A percentile compares a stretch with the other conserved stretches of the same genome.
Evolutionary conservation across 2,797 vertebrate genomes (phyloP).

Genomic region (Acrocephalus scirpaceus): DNA sequence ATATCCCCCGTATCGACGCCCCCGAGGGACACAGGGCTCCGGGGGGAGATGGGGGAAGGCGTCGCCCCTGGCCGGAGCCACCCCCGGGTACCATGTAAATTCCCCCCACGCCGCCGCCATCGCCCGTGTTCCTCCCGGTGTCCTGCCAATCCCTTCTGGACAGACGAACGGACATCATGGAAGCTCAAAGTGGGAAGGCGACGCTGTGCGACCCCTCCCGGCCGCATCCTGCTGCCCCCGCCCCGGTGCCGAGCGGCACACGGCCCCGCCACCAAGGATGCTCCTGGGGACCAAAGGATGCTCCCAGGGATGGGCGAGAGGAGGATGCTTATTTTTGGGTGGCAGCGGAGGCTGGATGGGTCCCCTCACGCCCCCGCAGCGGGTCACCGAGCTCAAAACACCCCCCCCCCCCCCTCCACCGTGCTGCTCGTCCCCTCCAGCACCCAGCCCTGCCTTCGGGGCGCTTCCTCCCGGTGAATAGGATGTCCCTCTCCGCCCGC

Average conservation of each 20-base stretch:
- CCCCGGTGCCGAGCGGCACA: not conserved
- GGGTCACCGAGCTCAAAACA: not conserved
- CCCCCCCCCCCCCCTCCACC: too few species aligned
- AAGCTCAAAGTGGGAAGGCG: not conserved
- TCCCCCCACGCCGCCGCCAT: not conserved
- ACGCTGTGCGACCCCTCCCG: not conserved
- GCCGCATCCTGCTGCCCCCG: not conserved
- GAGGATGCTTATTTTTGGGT: not conserved
- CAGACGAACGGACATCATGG: not conserved
- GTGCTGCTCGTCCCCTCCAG: not conserved
- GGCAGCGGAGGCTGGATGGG: not conserved
- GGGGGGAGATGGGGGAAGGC: not conserved
- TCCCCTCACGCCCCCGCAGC: not conserved
- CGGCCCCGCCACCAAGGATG: not conserved
- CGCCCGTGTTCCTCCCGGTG: conserved; percentile 22
- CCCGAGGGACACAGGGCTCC: not conserved
- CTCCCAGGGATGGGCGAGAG: not conserved
- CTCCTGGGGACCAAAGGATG: not conserved
- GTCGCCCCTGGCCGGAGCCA: not conserved
- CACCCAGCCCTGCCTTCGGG: not conserved
- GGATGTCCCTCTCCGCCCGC: conserved; percentile 1
- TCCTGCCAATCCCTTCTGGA: conserved; percentile 17
- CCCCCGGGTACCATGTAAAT: conserved; percentile 42
- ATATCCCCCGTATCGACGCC: not conserved
- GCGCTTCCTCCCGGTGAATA: not conserved